Evolutionary conservation across 2,113 vertebrate species (phyloP).

Genomic region (Bucco capensis): DNA sequence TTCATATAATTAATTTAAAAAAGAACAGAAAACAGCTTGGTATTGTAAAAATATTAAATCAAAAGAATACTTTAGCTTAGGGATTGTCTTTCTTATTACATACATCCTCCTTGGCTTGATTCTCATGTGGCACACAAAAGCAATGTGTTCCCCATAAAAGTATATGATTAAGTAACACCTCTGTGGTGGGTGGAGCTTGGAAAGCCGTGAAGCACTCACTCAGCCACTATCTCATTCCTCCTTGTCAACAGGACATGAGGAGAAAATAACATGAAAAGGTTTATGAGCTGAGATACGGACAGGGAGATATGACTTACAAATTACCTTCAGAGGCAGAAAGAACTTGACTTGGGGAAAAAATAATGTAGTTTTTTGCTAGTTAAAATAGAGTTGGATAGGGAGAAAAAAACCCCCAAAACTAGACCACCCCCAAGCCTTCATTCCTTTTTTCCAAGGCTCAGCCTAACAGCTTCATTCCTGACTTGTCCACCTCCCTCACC

Average conservation of each 20-base stretch:
- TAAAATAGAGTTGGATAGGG: not conserved
- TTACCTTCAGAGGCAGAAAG: not conserved
- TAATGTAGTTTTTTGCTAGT: not conserved
- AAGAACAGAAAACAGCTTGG: not conserved
- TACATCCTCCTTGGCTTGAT: not conserved
- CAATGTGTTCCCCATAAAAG: not conserved
- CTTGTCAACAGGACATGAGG: not conserved
- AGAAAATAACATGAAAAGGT: not conserved
- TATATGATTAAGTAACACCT: not conserved
- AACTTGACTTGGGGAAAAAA: not conserved
- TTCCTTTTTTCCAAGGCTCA: not conserved
- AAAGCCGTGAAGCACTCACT: not conserved
- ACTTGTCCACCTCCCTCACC: accelerated
- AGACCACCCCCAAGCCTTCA: not conserved
- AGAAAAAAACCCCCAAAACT: not conserved
- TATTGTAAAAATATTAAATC: not conserved
- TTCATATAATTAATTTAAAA: not conserved
- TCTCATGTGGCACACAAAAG: not conserved
- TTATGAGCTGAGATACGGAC: not conserved
- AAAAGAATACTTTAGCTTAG: not conserved
- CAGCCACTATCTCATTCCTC: not conserved
- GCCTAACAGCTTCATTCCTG: not conserved
- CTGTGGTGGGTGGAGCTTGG: not conserved
- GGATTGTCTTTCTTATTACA: not conserved
- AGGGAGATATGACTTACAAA: not conserved